Conservation (phyloP, 2,888 invertebrate genomes). For the Ditula angustiorana region DNA sequence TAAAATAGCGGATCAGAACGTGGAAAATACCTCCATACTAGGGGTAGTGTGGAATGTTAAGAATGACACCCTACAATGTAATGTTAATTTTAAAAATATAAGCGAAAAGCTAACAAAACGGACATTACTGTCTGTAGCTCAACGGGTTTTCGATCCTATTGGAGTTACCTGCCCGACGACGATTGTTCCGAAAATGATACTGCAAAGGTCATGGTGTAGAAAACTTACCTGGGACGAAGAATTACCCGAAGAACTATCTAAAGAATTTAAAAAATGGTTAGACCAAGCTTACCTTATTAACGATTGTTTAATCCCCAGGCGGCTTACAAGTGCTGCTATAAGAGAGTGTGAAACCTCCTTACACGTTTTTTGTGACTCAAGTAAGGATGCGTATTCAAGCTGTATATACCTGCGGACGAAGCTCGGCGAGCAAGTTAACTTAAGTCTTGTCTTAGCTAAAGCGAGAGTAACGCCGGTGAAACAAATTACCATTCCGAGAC, state of each 20-base stretch:
- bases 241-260: neutral
- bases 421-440: neutral
- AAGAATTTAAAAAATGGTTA: slow-evolving; percentile 1
- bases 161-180: slow-evolving; percentile 36
- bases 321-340: neutral
- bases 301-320: neutral
- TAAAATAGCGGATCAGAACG: neutral
- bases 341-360: neutral
- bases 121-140: slow-evolving; percentile 28
- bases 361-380: slow-evolving; percentile 3
- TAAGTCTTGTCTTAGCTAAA: slow-evolving; percentile 4
- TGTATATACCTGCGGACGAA: neutral
- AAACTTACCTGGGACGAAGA: slow-evolving; percentile 39
- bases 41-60: slow-evolving; percentile 37
- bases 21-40: slow-evolving; percentile 18
- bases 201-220: slow-evolving; percentile 36
- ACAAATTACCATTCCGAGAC: slow-evolving; percentile 4
- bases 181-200: slow-evolving; percentile 39
- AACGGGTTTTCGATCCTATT: slow-evolving; percentile 42
- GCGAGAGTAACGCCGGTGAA: slow-evolving; percentile 9
- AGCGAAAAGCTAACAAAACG: slow-evolving; percentile 29
- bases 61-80: slow-evolving; percentile 25
- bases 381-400: slow-evolving; percentile 4
- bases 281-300: neutral
- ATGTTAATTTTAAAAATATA: neutral